Conservation (phyloP, 1,140 invertebrate genomes). For the Ceratitis capitata region DNA sequence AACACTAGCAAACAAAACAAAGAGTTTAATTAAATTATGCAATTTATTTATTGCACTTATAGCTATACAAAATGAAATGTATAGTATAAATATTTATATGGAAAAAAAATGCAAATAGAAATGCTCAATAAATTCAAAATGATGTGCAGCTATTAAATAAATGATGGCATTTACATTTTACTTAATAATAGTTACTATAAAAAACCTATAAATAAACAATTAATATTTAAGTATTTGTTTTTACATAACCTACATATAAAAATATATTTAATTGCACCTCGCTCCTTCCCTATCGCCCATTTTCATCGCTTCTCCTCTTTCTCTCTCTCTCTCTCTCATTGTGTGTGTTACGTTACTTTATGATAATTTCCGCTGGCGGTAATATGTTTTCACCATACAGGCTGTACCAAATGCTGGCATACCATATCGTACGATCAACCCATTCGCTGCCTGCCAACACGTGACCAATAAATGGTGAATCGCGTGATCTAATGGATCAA, state of each 20-base stretch:
- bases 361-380: conserved; percentile 68
- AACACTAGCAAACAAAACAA: no score
- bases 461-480: conserved; percentile 80
- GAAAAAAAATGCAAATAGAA: neutral
- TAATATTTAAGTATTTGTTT: no score
- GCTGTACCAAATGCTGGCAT: conserved; percentile 77
- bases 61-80: neutral
- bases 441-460: conserved; percentile 78
- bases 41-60: no score
- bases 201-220: neutral
- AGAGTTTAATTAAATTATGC: no score
- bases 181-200: neutral
- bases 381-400: conserved; percentile 70
- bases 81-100: neutral
- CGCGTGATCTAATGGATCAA: conserved; percentile 73
- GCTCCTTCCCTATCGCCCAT: no score
- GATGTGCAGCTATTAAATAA: neutral
- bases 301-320: no score
- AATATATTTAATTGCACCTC: neutral
- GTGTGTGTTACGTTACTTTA: no score
- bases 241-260: no score
- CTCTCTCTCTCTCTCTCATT: no score
- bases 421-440: conserved; percentile 78
- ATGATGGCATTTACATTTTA: neutral
- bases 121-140: neutral